A percentile compares a stretch with the other conserved stretches of the same genome.
These are phyloP conservation scores for Hesperia comma DNA, from an alignment of 2,888 invertebrate species.

Conservation along the genomic window DNA sequence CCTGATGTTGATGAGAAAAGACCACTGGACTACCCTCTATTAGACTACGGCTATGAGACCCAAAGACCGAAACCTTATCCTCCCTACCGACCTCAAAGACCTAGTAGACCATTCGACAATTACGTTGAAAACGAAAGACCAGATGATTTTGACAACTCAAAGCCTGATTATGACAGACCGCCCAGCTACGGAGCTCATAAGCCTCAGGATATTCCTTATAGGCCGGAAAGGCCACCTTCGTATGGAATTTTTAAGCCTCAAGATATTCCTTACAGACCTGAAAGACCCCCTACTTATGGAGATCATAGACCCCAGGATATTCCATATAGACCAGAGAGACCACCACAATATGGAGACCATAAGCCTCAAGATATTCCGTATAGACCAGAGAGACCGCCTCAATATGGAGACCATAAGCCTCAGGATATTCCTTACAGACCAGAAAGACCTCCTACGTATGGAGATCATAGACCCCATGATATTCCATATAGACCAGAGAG, in stretches of 20 bases:
- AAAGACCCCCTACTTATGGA: slow-evolving; percentile 57
- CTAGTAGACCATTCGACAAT: slow-evolving; percentile 49
- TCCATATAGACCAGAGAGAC: slow-evolving; percentile 56
- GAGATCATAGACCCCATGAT: slow-evolving; percentile 63
- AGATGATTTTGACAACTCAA: slow-evolving; percentile 59
- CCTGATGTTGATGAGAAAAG: slow-evolving; percentile 63
- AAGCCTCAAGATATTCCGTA: slow-evolving; percentile 65
- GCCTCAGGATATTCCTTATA: slow-evolving; percentile 64
- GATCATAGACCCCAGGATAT: slow-evolving; percentile 64
- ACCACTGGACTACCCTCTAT: slow-evolving; percentile 56
- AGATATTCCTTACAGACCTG: slow-evolving; percentile 64
- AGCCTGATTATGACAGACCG: slow-evolving; percentile 58
- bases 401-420: slow-evolving; percentile 66
- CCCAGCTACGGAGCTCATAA: slow-evolving; percentile 67
- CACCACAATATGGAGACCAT: slow-evolving; percentile 49
- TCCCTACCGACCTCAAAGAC: slow-evolving; percentile 49
- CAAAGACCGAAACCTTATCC: slow-evolving; percentile 46
- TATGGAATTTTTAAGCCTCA: slow-evolving; percentile 66
- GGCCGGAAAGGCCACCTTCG: slow-evolving; percentile 67
- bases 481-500: slow-evolving; percentile 62
- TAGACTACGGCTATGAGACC: slow-evolving; percentile 55
- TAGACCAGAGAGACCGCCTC: slow-evolving; percentile 64
- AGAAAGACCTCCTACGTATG: slow-evolving; percentile 66
- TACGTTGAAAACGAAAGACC: slow-evolving; percentile 58
- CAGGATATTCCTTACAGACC: slow-evolving; percentile 68